Base-by-base conservation (phyloP, 2,113 vertebrate genomes). In the Aldabrachelys gigantea region DNA sequence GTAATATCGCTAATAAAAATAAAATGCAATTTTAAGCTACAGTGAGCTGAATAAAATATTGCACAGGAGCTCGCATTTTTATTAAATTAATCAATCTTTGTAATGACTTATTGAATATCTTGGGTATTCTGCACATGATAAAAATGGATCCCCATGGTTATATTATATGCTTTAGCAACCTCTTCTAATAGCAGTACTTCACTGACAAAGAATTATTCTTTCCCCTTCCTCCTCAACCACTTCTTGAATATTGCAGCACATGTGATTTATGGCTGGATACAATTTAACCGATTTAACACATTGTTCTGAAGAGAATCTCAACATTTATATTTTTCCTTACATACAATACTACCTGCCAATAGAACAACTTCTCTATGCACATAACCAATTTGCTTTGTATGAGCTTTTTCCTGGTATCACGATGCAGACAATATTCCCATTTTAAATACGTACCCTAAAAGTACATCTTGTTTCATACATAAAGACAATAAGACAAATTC, bases 41-140 rank as follows among this genome's bases (percentile, higher is more conserved):
- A 80, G 91, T 52, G 80, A 93, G 82, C 69, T 93, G 87, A 97
- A 65, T 94, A 97, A 91, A 97, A 96, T 93, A 94, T 84, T 76
- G 85, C 91, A 86, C 76, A 94, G 81, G 69, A 92, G 31, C 54
- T 85, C 95, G 81, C 86, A 93, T 95, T 91, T 97, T 97, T 97
- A 97, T 95, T 96, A 92, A 97, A 92, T 38, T 93, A 91, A 93
- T 97, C 96, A 89, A 96, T 98, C 96, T 97, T 96, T 29, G 88
- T 96, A 96, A 98, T 97, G 91, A 94, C 75, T 93, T 97, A 96
- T 92, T 97, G 97, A 97, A 80, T 86, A 94, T 78, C 57, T 79
- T 90, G 91, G 87, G 52, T 92, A 78, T 7, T 1, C 84, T 85
- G 31, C 3, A 4, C 76, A 72, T 79, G 79, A 90, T 84, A 91